Conservation (phyloP, 2,888 invertebrate species). For the Xanthorhoe spadicearia region DNA sequence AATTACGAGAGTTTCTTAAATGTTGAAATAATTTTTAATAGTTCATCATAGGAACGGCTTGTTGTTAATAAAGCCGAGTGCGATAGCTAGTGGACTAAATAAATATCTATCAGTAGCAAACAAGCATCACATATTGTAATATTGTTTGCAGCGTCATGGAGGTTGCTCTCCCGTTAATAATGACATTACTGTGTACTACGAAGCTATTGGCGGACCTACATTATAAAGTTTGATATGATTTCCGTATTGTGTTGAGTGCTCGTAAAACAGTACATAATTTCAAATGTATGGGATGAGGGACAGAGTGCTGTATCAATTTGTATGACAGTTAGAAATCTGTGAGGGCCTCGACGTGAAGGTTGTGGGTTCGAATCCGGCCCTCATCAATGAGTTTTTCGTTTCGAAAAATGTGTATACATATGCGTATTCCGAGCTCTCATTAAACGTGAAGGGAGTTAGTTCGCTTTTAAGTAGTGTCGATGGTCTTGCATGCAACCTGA, state of each 20-base stretch:
- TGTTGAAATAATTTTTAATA: too few relatives aligned
- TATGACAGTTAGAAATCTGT: background rate
- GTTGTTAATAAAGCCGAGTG: too few relatives aligned
- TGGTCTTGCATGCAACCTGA: too few relatives aligned
- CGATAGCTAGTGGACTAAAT: background rate
- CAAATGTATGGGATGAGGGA: background rate
- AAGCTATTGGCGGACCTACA: constrained; percentile 38
- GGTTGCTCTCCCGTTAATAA: constrained; percentile 40
- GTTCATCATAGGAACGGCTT: too few relatives aligned
- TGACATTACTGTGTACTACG: constrained; percentile 38
- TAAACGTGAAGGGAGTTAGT: too few relatives aligned
- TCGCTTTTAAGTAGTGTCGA: too few relatives aligned
- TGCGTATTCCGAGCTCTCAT: too few relatives aligned
- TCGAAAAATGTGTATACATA: too few relatives aligned
- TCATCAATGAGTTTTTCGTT: too few relatives aligned
- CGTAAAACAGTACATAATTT: constrained; percentile 17
- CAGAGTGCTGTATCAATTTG: background rate
- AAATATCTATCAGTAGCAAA: constrained; percentile 8
- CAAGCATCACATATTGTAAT: constrained; percentile 27
- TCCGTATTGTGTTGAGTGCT: constrained; percentile 24
- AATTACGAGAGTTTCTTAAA: too few relatives aligned
- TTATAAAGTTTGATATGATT: constrained; percentile 36
- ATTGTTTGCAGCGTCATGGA: constrained; percentile 41
- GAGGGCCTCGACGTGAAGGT: too few relatives aligned
- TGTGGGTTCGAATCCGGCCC: too few relatives aligned